Evolutionary conservation across 2,113 vertebrate species (phyloP), one percentile per base, ranked within the genome.

Genomic region (Dascyllus trimaculatus): DNA sequence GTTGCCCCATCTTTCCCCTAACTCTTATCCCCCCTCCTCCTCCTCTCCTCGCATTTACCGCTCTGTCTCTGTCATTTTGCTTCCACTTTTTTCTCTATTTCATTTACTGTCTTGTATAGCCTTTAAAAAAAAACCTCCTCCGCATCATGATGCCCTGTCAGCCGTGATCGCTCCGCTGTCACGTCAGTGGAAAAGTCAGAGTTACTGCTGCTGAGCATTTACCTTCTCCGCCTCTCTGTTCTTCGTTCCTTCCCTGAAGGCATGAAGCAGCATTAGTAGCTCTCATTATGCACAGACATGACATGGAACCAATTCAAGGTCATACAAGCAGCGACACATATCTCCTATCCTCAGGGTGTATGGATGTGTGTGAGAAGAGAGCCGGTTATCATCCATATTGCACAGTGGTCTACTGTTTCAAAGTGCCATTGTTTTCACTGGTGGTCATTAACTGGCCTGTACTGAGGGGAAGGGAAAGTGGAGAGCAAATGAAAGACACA

Each of bases 221-320:
- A 59, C 17, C 57, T 26, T 61, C 53, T 52, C 49, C 51, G 48
- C 45, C 9, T 54, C 19, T 2, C 13, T 48, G 14, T 43, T 66
- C n/a, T 11, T 49, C 35, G 4, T 45, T 62, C 15, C 63, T 21
- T 53, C 10, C 67, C 38, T 7, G 63, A 60, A 73, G 71, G 60
- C 75, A 66, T 35, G 25, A 22, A 62, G 69, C 53, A 24, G 64
- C 63, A 59, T 76, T 70, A 82, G 62, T 3, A 26, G 71, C 70
- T 69, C 26, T 84, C 78, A 85, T 88, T 85, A 88, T 81, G 69
- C 71, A 65, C 67, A 79, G 57, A 63, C 76, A 78, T 78, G 78
- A 85, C 78, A 80, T 76, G 26, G 76, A 84, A 74, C 78, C 67
- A 62, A 78, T 65, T 63, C 72, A 91, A 91, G 86, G 86, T 83